phyloP scores from a whole-genome alignment of 2,113 vertebrate genomes.

The Carollia perspicillata region DNA sequence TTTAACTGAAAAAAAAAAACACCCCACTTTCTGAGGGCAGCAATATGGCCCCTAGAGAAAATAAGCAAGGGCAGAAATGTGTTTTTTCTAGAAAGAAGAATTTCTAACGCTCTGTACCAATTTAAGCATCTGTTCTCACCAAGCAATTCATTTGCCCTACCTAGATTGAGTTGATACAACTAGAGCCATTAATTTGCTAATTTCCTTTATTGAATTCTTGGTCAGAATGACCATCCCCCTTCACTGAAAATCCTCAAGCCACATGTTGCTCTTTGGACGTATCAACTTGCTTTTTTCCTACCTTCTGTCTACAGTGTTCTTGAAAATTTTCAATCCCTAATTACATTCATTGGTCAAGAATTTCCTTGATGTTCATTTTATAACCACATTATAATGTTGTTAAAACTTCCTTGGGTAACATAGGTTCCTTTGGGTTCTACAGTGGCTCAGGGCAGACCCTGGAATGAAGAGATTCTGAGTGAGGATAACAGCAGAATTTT shows the following conservation, averaged over 20 bases:
- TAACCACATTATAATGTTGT: constrained; percentile 25
- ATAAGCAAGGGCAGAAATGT: neutral
- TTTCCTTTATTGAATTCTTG: constrained; percentile 11
- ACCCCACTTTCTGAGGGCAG: neutral
- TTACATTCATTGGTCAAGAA: constrained; percentile 27
- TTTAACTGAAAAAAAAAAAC: neutral
- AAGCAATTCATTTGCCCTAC: neutral
- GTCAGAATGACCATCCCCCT: neutral
- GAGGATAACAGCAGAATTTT: neutral
- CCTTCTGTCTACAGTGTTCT: neutral
- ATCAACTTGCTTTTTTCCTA: neutral
- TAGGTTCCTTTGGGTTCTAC: neutral
- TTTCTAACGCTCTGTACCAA: neutral
- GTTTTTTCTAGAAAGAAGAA: neutral
- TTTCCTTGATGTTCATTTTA: constrained; percentile 47
- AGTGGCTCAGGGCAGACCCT: neutral
- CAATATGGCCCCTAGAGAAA: neutral
- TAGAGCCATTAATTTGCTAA: neutral
- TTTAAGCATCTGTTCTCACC: neutral
- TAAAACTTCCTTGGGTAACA: neutral
- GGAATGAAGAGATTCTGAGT: neutral
- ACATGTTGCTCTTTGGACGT: neutral
- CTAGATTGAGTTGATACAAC: neutral
- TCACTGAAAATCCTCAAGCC: neutral
- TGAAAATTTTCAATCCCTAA: neutral